A percentile compares a stretch with the other conserved stretches of the same genome.
These are phyloP conservation scores for Nannobrachium achirus DNA, from an alignment of 2,113 vertebrate species.

Conservation along the genomic window DNA sequence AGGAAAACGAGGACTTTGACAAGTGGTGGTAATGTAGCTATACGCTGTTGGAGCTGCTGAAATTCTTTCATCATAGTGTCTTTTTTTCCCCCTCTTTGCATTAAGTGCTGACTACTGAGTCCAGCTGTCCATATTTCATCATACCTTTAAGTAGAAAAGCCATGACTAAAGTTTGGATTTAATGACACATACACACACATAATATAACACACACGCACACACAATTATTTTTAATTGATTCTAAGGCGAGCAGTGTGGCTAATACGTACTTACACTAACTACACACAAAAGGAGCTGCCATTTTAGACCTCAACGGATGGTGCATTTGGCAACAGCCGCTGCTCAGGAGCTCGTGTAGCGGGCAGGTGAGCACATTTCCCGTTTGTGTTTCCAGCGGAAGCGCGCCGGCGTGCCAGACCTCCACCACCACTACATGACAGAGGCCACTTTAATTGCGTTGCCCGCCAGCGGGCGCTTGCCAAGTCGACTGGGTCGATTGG, in stretches of 20 bases:
- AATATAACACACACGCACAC: no score
- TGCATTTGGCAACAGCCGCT: neutral
- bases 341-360: neutral
- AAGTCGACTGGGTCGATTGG: slow-evolving; percentile 17
- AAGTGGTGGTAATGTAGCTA: neutral
- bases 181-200: no score
- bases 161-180: no score
- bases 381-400: neutral
- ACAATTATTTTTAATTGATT: no score
- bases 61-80: neutral
- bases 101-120: no score
- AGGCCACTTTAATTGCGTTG: slow-evolving; percentile 14
- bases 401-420: slow-evolving; percentile 17
- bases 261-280: no score
- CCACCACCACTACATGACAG: slow-evolving; percentile 17
- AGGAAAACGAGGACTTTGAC: neutral
- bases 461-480: slow-evolving; percentile 27
- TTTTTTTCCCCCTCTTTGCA: neutral
- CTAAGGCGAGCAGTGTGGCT: no score
- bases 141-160: no score
- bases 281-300: neutral
- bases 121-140: no score
- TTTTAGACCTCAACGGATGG: neutral
- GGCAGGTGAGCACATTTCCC: slow-evolving; percentile 18
- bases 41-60: neutral